phyloP scores from a whole-genome alignment of 1,140 invertebrate species.

The Acyrthosiphon pisum region DNA sequence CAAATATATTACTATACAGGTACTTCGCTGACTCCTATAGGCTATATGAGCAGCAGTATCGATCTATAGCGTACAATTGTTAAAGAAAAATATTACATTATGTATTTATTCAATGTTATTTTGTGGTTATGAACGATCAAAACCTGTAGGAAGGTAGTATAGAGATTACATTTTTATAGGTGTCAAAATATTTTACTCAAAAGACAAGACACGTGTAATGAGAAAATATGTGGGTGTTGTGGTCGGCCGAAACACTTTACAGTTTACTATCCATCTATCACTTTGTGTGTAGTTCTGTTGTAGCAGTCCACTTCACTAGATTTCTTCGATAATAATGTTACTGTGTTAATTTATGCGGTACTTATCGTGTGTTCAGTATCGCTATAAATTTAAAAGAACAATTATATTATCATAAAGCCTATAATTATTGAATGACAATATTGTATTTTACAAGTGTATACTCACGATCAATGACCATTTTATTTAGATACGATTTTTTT shows the following conservation, averaged over 20 bases:
- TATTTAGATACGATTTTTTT: background rate
- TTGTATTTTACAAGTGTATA: background rate
- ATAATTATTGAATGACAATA: background rate
- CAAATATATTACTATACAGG: background rate
- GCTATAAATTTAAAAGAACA: background rate
- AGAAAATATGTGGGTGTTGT: constrained; percentile 35
- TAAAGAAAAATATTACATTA: background rate
- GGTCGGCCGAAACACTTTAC: constrained; percentile 8
- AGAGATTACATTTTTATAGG: constrained; percentile 34
- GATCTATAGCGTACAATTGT: background rate
- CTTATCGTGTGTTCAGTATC: background rate
- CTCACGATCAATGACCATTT: background rate
- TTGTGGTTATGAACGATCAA: constrained; percentile 23
- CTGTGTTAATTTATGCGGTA: background rate
- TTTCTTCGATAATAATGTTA: background rate
- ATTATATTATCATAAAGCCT: background rate
- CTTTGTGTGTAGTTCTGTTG: background rate
- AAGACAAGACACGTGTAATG: constrained; percentile 49
- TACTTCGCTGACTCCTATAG: background rate
- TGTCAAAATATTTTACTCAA: constrained; percentile 46
- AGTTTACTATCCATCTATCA: constrained; percentile 14
- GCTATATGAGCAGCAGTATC: background rate
- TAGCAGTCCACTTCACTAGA: background rate
- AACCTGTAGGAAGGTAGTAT: constrained; percentile 2
- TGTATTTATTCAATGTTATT: background rate